Base-by-base conservation (phyloP, 2,888 invertebrate genomes). In the Harpagoxenus sublaevis region DNA sequence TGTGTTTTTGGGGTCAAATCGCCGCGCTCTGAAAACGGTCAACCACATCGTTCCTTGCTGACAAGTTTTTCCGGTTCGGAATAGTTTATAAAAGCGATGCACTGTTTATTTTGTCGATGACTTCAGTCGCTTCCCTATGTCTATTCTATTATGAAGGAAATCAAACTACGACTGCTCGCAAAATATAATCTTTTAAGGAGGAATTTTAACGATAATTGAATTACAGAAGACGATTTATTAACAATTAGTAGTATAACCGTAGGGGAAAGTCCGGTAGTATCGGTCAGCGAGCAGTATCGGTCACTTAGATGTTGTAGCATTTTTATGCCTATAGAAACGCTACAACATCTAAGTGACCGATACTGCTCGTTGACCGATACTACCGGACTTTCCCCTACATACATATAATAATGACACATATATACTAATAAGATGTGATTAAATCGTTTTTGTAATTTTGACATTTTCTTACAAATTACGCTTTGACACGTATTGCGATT, bases 1-100 rank as follows among this genome's bases (percentile, higher is more conserved):
- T 9, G 39, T 39, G 55, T 73, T 73, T 62, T 35, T 18, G 39
- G 45, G 48, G 35, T 51, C 60, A 35, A 3, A 35, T 18, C 18
- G 23, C 3, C 60, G 45, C 60, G 15, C 23, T 39, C 18, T 23
- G 15, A 57, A 48, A 31, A 45, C 23, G 70, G 12, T 45, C 57
- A 23, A 23, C 55, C 39, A 10, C 18, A 42, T 18, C 15, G n/a
- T 42, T 45, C 6, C 68, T n/a, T n/a, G 31, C 42, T n/a, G 12
- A 55, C 28, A 28, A 79, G 18, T 23, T 68, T 78, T 57, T 68
- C 28, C 57, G 78, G 39, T n/a, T 15, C 12, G 15, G 12, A 57
- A 15, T 55, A 42, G n/a, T 45, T 55, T 45, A 55, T 12, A 65
- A 77, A 53, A 18, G n/a, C 5, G 12, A 39, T 12, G 5, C 18